phyloP scores from a whole-genome alignment of 2,888 invertebrate species.

The Callosobruchus maculatus region DNA sequence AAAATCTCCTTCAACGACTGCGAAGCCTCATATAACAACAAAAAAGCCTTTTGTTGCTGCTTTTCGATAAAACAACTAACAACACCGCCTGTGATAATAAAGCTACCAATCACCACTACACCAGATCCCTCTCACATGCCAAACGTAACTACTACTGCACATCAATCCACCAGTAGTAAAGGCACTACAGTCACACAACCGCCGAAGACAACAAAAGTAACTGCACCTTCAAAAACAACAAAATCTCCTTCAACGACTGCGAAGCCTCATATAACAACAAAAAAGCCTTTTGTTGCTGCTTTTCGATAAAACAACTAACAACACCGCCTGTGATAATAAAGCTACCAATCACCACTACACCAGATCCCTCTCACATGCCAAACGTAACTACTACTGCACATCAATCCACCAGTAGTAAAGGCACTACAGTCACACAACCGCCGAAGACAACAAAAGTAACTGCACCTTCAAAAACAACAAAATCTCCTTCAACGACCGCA shows the following conservation, averaged over 20 bases:
- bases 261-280: too few species aligned
- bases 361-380: too few species aligned
- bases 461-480: background rate
- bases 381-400: background rate
- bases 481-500: background rate
- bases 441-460: background rate
- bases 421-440: background rate
- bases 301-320: too few species aligned
- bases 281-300: too few species aligned
- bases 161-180: background rate
- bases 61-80: too few species aligned
- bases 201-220: background rate
- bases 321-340: too few species aligned
- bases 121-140: too few species aligned
- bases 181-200: background rate
- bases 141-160: background rate
- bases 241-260: background rate
- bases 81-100: too few species aligned
- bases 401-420: background rate
- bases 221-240: background rate
- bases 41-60: too few species aligned
- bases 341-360: too few species aligned
- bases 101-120: too few species aligned
- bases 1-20: background rate
- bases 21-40: too few species aligned